phyloP scores from a whole-genome alignment of 2,797 vertebrate species.

The Halcyon smyrnensis region DNA sequence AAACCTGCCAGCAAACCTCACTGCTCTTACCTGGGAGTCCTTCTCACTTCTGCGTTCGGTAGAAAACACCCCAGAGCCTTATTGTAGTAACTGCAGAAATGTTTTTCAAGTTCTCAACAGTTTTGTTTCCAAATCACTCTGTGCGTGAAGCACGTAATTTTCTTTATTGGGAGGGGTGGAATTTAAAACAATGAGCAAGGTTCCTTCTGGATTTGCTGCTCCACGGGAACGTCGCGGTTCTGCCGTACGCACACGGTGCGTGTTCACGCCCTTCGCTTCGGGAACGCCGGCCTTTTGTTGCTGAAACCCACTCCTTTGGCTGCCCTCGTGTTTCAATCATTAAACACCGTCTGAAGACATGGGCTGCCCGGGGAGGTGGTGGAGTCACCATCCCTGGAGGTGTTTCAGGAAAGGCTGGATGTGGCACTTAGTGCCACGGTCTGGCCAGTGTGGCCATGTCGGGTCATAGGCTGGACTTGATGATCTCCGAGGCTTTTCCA shows the following conservation, averaged over 20 bases:
- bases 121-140: neutral
- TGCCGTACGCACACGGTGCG: fast-evolving
- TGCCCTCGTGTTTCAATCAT: neutral
- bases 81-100: neutral
- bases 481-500: too few relatives aligned
- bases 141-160: neutral
- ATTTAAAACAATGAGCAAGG: neutral
- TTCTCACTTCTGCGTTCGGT: neutral
- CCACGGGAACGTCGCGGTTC: fast-evolving
- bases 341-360: neutral
- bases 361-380: too few relatives aligned
- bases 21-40: neutral
- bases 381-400: too few relatives aligned
- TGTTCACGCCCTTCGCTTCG: fast-evolving
- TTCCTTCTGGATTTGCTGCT: neutral
- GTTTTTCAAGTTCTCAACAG: neutral
- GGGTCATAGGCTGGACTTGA: too few relatives aligned
- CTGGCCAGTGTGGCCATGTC: too few relatives aligned
- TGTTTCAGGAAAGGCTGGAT: too few relatives aligned
- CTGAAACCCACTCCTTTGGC: neutral
- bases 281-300: fast-evolving
- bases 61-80: neutral
- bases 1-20: neutral
- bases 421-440: too few relatives aligned
- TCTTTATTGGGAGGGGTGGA: neutral